A percentile compares a stretch with the other conserved stretches of the same genome.
phyloP scores from a whole-genome alignment of 2,797 vertebrate genomes.

The Xyrichtys novacula region DNA sequence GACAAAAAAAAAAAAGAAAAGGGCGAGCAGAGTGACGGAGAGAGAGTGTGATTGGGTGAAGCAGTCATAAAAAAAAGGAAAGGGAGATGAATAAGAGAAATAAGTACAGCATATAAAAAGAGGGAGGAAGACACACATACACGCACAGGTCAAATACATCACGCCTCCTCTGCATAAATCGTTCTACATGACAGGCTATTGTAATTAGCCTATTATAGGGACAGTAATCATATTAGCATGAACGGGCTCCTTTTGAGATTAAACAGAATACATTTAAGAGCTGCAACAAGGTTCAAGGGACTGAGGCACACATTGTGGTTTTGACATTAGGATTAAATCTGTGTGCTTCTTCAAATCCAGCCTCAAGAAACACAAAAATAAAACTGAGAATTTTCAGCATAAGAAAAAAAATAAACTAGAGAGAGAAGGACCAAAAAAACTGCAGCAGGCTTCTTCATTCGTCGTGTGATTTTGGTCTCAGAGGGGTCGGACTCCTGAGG shows the following conservation, averaged over 20 bases:
- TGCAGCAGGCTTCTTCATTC: constrained; percentile 34
- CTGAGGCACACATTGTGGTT: constrained; percentile 4
- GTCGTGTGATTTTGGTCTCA: constrained; percentile 60
- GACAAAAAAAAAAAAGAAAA: constrained; percentile 58
- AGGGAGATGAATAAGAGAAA: constrained; percentile 40
- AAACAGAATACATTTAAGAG: constrained; percentile 47
- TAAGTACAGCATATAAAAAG: constrained; percentile 18
- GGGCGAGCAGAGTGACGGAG: constrained; percentile 2
- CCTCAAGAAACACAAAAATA: not conserved
- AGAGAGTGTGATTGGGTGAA: constrained; percentile 33
- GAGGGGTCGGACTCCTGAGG: constrained; percentile 58
- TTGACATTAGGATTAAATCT: constrained; percentile 1
- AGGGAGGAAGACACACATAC: constrained; percentile 7
- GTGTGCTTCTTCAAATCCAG: not conserved
- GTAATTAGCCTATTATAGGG: constrained; percentile 68
- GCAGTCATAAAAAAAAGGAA: constrained; percentile 26
- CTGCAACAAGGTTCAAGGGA: constrained; percentile 34
- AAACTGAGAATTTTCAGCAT: not conserved
- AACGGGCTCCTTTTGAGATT: constrained; percentile 48
- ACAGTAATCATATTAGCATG: constrained; percentile 57
- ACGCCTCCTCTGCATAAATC: constrained; percentile 61
- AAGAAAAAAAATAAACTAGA: constrained; percentile 13
- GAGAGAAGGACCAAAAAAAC: not conserved
- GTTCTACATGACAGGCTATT: constrained; percentile 60
- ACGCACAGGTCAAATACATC: constrained; percentile 57